These are phyloP conservation scores for Cotesia glomerata DNA, from an alignment of 1,140 invertebrate genomes.

Conservation along the genomic window DNA sequence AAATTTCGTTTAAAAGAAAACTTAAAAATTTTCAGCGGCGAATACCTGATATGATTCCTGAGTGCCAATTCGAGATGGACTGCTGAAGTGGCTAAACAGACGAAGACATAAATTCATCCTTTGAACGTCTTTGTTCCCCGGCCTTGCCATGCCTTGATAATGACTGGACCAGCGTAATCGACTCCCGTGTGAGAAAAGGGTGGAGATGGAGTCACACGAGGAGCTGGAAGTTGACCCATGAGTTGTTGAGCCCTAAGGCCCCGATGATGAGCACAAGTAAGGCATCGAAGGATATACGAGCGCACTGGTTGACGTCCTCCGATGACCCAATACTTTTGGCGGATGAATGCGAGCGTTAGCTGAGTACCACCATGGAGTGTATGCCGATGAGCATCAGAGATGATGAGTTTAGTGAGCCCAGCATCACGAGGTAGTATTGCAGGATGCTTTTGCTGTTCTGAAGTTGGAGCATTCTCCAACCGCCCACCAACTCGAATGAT, in stretches of 20 bases:
- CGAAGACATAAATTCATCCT: background rate
- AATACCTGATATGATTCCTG: too few species aligned
- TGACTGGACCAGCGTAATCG: background rate
- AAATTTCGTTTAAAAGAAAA: too few species aligned
- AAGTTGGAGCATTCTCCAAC: background rate
- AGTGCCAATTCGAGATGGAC: background rate
- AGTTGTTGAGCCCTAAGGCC: background rate
- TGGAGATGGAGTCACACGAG: background rate
- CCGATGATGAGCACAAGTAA: background rate
- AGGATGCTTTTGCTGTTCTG: background rate
- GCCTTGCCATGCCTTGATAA: background rate
- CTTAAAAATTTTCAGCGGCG: too few species aligned
- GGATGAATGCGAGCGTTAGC: background rate
- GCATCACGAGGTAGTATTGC: background rate
- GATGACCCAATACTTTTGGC: constrained; percentile 37
- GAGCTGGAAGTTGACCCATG: background rate
- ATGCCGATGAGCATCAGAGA: constrained; percentile 33
- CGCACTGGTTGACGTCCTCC: constrained; percentile 32
- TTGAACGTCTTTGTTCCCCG: background rate
- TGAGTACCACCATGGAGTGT: constrained; percentile 40
- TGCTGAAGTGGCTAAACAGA: background rate
- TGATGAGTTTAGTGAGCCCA: constrained; percentile 23
- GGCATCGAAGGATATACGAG: constrained; percentile 31
- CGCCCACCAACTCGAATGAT: background rate
- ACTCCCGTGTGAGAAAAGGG: background rate